phyloP scores from a whole-genome alignment of 35 echinoderm and acorn worm species.

The Patiria miniata region DNA sequence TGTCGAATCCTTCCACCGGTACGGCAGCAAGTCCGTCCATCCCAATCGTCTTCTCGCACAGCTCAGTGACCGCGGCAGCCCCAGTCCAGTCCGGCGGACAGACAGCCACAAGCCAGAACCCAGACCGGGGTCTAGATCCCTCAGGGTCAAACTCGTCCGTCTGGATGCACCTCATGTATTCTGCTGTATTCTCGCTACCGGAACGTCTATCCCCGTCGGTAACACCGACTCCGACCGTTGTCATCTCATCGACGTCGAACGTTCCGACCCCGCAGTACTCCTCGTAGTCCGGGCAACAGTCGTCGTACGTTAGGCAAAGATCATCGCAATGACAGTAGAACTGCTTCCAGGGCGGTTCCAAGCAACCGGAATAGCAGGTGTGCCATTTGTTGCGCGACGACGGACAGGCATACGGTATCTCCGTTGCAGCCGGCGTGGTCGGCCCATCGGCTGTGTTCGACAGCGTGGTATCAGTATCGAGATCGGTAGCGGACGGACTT shows the following conservation, averaged over 20 bases:
- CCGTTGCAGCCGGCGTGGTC: too few species aligned
- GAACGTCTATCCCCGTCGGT: neutral
- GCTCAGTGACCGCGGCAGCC: too few species aligned
- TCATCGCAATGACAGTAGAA: neutral
- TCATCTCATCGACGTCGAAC: neutral
- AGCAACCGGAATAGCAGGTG: too few species aligned
- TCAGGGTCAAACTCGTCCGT: neutral
- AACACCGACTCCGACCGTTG: too few species aligned
- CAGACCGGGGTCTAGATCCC: neutral
- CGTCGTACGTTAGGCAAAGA: neutral
- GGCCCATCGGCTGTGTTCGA: too few species aligned
- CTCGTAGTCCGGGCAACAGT: neutral
- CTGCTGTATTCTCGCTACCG: neutral
- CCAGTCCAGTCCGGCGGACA: neutral
- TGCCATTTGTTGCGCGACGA: too few species aligned
- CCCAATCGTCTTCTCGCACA: neutral
- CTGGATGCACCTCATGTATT: neutral
- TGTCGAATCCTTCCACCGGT: neutral
- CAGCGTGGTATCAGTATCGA: too few species aligned
- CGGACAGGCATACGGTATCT: too few species aligned
- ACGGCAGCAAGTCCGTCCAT: neutral
- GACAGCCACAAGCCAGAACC: neutral
- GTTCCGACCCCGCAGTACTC: neutral
- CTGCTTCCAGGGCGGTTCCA: neutral
- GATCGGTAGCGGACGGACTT: too few species aligned